Evolutionary conservation across 1,140 invertebrate genomes (phyloP), one percentile per base, ranked within the genome.

Genomic region (Tribolium castaneum): DNA sequence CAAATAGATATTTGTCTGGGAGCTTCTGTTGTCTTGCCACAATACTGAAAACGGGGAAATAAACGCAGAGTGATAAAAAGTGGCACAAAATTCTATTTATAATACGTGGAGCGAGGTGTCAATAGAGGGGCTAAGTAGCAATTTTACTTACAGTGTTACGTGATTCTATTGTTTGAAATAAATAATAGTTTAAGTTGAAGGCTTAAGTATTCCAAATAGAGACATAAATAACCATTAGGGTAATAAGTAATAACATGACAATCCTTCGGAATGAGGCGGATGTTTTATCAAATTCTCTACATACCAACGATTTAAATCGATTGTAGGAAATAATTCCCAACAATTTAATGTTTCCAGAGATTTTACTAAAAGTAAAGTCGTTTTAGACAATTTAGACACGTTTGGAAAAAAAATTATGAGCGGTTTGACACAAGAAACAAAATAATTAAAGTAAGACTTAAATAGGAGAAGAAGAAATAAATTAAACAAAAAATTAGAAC

Each of bases 1-100:
- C 54, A 59, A 59, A 59, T 25, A 59, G 14, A 22, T 59, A 25
- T 59, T 59, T 59, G 54, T 56, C 52, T 14, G 34, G 9, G 13
- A 56, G 52, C 22, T 56, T 56, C 52, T 16, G 16, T 56, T 56
- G 16, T 56, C 19, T 9, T 16, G 12, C 5, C 3, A 51, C 50
- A 51, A 16, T 19, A 19, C 16, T 19, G 16, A 19, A 19, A 19
- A 19, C 16, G 16, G 16, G 16, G 16, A 19, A 19, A 19, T 19
- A 19, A 19, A 19, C 16, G 16, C 16, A 3, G 34, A 39, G 9
- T 45, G 39, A 45, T 45, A 10, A 45, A 45, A 45, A 45, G n/a
- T 45, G 39, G 2, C 39, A 45, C n/a, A 45, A 45, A 45, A 45
- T 45, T 45, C 39, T 10, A 45, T 45, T 45, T 45, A 30, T 30